Base-by-base conservation (phyloP, 2,888 invertebrate species). In the Meteorus cinctellus region DNA sequence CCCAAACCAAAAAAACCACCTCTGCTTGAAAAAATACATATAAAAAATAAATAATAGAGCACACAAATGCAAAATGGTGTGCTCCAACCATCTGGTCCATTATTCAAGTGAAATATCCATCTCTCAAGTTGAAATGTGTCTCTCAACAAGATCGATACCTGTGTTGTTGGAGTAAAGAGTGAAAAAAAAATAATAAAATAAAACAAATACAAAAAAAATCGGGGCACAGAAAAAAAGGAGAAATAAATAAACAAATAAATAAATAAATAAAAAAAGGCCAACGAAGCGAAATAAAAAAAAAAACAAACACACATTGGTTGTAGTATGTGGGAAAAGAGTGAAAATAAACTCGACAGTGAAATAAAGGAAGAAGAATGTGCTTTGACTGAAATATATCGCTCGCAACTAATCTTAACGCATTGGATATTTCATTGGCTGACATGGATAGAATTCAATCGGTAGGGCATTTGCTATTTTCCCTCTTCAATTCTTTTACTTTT, bases 81-180 rank as follows among this genome's bases (percentile, higher is more conserved):
- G 31, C 34, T 31, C n/a, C 1, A 34, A 63, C 34, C 34, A 34
- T 27, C 27, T 63, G 48, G 48, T 48, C 48, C n/a, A 48, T 48
- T 48, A 48, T 48, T 48, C 48, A 48, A n/a, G n/a, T n/a, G 48
- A 34, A 63, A 34, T 63, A 34, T 63, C 63, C 29, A 31, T 63
- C 31, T 63, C 31, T 63, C 63, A 63, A 31, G 12, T 63, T n/a
- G 63, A 63, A 31, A 60, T 60, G 59, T 60, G 59, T 60, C 63
- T 63, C 63, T 63, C 62, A 72, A 69, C 36, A 51, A 78, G 76
- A 70, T 75, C 51, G 31, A 59, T 55, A 72, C 66, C 60, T 27
- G 59, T 74, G 34, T 59, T 34, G 51, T 51, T 75, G 69, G 62
- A 12, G 31, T 48, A 41, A 51, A 60, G 51, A 55, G 51, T 16